A percentile compares a stretch with the other conserved stretches of the same genome.
Conservation (phyloP, 2,797 vertebrate genomes). For the Aeoliscus strigatus region DNA sequence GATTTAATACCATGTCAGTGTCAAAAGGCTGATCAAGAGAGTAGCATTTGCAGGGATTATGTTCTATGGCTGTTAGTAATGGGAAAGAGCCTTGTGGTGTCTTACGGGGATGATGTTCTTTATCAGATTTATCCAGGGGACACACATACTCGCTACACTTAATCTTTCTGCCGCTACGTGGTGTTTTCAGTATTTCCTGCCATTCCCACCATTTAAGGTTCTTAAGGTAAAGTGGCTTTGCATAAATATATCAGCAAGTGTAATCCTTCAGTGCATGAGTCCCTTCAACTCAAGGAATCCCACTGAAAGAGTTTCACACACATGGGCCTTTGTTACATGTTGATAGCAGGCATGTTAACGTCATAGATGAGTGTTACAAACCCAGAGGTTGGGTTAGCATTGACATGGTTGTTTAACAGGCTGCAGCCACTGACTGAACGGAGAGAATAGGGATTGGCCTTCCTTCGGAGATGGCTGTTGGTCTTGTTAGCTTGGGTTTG, state of each 20-base stretch:
- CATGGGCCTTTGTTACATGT: constrained; percentile 3
- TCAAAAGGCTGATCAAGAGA: constrained; percentile 2
- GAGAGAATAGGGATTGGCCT: constrained; percentile 34
- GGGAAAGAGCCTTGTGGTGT: too few relatives aligned
- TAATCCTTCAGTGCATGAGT: constrained; percentile 37
- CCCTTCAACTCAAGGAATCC: constrained; percentile 30
- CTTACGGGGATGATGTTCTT: too few relatives aligned
- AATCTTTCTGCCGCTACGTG: constrained; percentile 6
- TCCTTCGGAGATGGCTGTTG: too few relatives aligned
- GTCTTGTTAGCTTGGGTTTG: constrained; percentile 13
- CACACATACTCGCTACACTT: not conserved
- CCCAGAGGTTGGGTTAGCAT: not conserved
- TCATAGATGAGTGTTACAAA: not conserved
- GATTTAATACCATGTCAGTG: constrained; percentile 7
- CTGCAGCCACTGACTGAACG: constrained; percentile 7
- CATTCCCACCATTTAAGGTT: constrained; percentile 10
- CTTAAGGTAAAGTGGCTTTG: constrained; percentile 31
- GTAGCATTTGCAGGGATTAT: constrained; percentile 7
- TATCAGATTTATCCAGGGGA: constrained; percentile 5
- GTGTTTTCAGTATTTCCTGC: constrained; percentile 18
- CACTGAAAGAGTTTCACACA: constrained; percentile 6
- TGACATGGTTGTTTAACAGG: constrained; percentile 7
- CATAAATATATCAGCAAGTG: constrained; percentile 18
- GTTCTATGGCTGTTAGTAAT: constrained; percentile 4
- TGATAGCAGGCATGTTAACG: constrained; percentile 12